Base-by-base conservation (phyloP, 2,113 vertebrate species). In the Nothoprocta perdicaria region DNA sequence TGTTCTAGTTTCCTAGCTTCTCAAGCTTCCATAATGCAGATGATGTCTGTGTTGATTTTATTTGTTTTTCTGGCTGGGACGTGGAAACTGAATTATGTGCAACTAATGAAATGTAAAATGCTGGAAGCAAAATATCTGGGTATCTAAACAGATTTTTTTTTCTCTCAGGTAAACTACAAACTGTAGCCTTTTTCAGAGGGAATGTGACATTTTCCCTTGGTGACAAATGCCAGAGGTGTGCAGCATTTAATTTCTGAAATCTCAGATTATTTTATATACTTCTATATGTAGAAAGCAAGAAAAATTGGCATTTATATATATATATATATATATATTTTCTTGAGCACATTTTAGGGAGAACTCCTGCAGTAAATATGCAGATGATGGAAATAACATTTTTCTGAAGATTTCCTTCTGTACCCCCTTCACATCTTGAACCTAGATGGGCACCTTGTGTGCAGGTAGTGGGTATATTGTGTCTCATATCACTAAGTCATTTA, bases 401-500 rank as follows among this genome's bases (percentile, higher is more conserved):
- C 38, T 66, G 79, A 33, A 57, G n/a, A 60, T 22, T 86, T 89
- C 68, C 60, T 80, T 24, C 61, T 83, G 29, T 22, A 8, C 50
- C 38, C 13, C 0, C 26, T 72, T 27, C 0, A 0, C 45, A 23
- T 82, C 74, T 80, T 61, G 40, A 66, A 33, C 21, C 48, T 65
- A 2, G 10, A 0, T 35, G 23, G 1, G 4, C 10, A 12, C 26
- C 1, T 5, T 50, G 46, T 3, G 1, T n/a, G n/a, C 50, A 1
- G 0, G 0, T 22, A 61, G 12, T 46, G 41, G 12, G 6, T 35
- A 5, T 60, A 62, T 94, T n/a, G 38, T 57, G 16, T 63, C 83
- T 16, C 13, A 0, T n/a, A 21, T 46, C 53, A n/a, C 16, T 2
- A 35, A 61, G 11, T 48, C 19, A 6, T 83, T 83, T 43, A 35